phyloP scores from a whole-genome alignment of 2,888 invertebrate genomes.

The Parnassius smintheus region DNA sequence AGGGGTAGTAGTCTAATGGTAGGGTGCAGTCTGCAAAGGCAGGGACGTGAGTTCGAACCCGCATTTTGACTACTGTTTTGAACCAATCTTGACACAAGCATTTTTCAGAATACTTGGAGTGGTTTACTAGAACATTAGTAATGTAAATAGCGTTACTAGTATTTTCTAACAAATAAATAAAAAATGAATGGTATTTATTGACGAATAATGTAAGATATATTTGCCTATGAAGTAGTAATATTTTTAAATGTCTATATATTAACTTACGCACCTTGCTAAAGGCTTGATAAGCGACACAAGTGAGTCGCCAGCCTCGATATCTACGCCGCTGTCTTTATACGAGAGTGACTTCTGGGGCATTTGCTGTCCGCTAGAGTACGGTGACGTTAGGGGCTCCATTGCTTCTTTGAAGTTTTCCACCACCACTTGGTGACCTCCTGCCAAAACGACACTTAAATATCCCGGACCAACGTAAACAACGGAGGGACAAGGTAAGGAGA shows the following conservation, averaged over 20 bases:
- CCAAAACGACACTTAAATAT: slow-evolving; percentile 4
- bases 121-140: no score
- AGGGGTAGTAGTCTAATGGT: neutral
- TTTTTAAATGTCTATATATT: no score
- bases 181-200: no score
- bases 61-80: no score
- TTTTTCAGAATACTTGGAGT: no score
- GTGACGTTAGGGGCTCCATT: slow-evolving; percentile 73
- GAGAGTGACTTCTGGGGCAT: slow-evolving; percentile 75
- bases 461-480: neutral
- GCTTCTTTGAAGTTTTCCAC: slow-evolving; percentile 86
- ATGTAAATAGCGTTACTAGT: no score
- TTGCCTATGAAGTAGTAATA: no score
- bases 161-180: no score
- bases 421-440: slow-evolving; percentile 78
- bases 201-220: no score
- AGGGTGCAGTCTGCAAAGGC: neutral
- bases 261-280: slow-evolving; percentile 58
- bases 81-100: no score
- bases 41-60: no score
- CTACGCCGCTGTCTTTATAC: slow-evolving; percentile 93
- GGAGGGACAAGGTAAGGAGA: no score
- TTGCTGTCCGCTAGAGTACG: slow-evolving; percentile 44
- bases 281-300: slow-evolving; percentile 89
- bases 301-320: slow-evolving; percentile 92